These are phyloP conservation scores for Corydoras sp. DNA, from an alignment of 2,113 vertebrate genomes.

Conservation along the genomic window DNA sequence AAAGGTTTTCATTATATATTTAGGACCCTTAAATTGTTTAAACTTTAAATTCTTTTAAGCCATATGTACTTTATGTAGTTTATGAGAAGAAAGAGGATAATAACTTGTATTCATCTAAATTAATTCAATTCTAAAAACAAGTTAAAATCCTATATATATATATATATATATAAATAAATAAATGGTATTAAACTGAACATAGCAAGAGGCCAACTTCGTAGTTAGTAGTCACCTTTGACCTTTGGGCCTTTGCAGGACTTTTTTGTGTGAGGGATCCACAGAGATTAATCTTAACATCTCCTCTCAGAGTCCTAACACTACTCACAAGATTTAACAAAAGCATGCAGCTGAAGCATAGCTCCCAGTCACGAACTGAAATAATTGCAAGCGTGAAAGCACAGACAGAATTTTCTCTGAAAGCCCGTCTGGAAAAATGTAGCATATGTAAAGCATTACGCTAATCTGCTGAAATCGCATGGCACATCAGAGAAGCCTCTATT, in stretches of 20 bases:
- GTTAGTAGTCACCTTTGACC: conserved; percentile 39
- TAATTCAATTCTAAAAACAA: too few relatives aligned
- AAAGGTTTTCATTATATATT: too few relatives aligned
- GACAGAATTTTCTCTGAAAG: conserved; percentile 37
- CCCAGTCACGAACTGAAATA: conserved; percentile 14
- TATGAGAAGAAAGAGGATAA: too few relatives aligned
- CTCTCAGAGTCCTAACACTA: conserved; percentile 24
- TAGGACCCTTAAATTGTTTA: too few relatives aligned
- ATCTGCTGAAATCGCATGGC: conserved; percentile 41
- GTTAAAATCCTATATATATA: too few relatives aligned
- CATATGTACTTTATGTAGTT: too few relatives aligned
- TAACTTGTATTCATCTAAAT: too few relatives aligned
- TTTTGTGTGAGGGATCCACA: conserved; percentile 12
- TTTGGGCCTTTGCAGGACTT: conserved; percentile 20
- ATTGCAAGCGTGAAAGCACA: conserved; percentile 13
- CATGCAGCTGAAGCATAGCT: conserved; percentile 25
- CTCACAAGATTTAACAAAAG: conserved; percentile 17
- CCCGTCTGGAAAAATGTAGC: conserved; percentile 32
- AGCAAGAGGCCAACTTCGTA: conserved; percentile 27
- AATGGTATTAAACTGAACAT: not conserved
- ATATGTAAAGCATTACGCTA: conserved; percentile 45
- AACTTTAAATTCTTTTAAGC: too few relatives aligned
- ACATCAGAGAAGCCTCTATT: conserved; percentile 32
- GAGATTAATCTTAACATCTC: conserved; percentile 36
- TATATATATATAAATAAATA: too few relatives aligned